Conservation (phyloP, 1,140 invertebrate species). For the Caenorhabditis inopinata region DNA sequence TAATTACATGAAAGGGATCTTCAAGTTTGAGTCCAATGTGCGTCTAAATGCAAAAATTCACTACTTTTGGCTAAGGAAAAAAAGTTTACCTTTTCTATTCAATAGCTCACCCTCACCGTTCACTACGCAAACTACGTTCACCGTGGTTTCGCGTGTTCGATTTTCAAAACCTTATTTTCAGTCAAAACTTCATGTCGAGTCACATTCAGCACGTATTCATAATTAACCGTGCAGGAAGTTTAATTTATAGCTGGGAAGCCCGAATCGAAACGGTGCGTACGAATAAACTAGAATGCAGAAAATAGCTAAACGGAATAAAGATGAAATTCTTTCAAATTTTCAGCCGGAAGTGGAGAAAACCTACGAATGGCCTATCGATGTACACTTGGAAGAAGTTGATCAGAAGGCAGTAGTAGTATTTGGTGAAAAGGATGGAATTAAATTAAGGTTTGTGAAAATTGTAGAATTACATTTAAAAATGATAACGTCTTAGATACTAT, state of each 20-base stretch:
- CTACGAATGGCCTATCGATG: slow-evolving; percentile 51
- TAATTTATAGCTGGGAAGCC: slow-evolving; percentile 65
- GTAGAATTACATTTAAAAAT: neutral
- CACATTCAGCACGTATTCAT: slow-evolving; percentile 61
- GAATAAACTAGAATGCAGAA: neutral
- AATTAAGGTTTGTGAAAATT: slow-evolving; percentile 42
- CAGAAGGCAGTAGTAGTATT: slow-evolving; percentile 59
- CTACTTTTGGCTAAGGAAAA: too few species aligned
- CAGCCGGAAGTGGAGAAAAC: slow-evolving; percentile 35
- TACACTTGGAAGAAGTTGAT: slow-evolving; percentile 57
- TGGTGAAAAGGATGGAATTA: slow-evolving; percentile 55
- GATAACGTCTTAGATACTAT: slow-evolving; percentile 49
- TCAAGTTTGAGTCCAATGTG: too few species aligned
- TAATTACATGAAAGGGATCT: too few species aligned
- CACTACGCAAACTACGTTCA: too few species aligned
- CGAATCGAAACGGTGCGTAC: slow-evolving; percentile 38
- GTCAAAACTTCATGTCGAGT: neutral
- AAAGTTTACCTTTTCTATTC: too few species aligned
- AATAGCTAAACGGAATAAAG: neutral
- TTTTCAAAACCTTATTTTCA: too few species aligned
- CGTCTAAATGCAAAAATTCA: too few species aligned
- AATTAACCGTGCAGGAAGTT: slow-evolving; percentile 63
- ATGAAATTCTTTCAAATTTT: neutral
- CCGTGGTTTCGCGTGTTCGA: too few species aligned
- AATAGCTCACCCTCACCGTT: too few species aligned